A percentile compares a stretch with the other conserved stretches of the same genome.
Conservation (phyloP, 2,888 invertebrate genomes). For the Tribolium freemani region DNA sequence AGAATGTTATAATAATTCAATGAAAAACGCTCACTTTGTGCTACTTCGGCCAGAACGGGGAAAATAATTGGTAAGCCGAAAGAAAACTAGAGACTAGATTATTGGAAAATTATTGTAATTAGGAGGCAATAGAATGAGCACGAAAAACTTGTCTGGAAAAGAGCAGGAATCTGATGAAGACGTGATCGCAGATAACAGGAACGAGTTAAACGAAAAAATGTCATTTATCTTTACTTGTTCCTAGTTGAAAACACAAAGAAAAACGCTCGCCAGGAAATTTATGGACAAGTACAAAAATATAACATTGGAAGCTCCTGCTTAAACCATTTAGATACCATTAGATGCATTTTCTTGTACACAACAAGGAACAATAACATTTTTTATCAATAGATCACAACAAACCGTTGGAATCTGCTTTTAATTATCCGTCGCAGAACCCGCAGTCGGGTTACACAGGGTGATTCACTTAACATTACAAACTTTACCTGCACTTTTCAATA, state of each 20-base stretch:
- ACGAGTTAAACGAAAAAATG: not conserved
- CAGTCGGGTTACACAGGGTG: too few species aligned
- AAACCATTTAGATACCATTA: too few species aligned
- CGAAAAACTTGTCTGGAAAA: not conserved
- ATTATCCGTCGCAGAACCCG: too few species aligned
- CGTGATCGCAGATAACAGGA: not conserved
- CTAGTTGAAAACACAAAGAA: not conserved
- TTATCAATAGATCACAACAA: too few species aligned
- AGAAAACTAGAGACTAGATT: constrained; percentile 12
- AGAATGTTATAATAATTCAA: constrained; percentile 47
- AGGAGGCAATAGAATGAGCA: not conserved
- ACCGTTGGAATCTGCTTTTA: too few species aligned
- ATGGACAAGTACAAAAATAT: not conserved
- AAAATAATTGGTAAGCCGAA: not conserved
- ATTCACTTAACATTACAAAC: too few species aligned
- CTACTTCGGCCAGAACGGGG: constrained; percentile 13
- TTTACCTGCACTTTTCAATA: too few species aligned
- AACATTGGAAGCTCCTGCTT: not conserved
- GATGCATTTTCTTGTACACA: too few species aligned
- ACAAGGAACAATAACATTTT: too few species aligned
- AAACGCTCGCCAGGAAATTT: not conserved
- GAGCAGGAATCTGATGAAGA: not conserved
- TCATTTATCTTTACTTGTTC: not conserved
- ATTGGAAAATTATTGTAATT: constrained; percentile 23
- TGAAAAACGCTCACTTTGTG: constrained; percentile 36